Evolutionary conservation across 2,113 vertebrate species (phyloP), one percentile per base, ranked within the genome.

Genomic region (Halcyon senegalensis): DNA sequence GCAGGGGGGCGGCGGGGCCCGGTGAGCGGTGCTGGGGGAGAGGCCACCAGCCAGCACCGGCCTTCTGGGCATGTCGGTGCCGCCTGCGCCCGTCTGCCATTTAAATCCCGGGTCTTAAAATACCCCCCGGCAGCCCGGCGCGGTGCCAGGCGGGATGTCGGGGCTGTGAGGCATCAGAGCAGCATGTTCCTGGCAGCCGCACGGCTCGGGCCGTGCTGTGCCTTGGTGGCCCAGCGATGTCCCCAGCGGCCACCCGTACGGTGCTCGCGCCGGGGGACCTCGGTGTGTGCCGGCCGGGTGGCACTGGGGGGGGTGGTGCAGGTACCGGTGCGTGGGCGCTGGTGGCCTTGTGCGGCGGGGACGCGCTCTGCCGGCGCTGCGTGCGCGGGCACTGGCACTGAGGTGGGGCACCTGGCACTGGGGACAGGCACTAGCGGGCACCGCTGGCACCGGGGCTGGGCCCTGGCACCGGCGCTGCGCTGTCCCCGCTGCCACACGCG

Each of bases 31-130:
- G 28, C 37, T 5, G 3, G 37, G 13, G 35, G 28, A 77, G 11
- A 31, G 37, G 48, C 87, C 30, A 27, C n/a, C 35, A 30, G 43
- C 35, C 56, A 53, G 70, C 8, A 2, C 55, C 7, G 46, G 53
- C 58, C 63, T 86, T 76, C 28, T 72, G 78, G 0, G 5, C 66
- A 27, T 59, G 51, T 44, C 10, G 1, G 75, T 50, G 51, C 46
- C 0, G 7, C 51, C 70, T 67, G 76, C 1, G 8, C 63, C 68
- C 0, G 1, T n/a, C 77, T 89, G 50, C 73, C 25, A 8, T 74
- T 91, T 96, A 89, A 84, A 94, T 89, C 68, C 60, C 1, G 0
- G 37, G 23, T 59, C 90, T 95, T 93, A 94, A 97, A 97, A 97
- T 91, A 97, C n/a, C 21, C 21, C 68, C 39, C 0, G 4, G 37